Evolutionary conservation across 2,797 vertebrate genomes (phyloP), one percentile per base, ranked within the genome.

Genomic region (Danio choprae): DNA sequence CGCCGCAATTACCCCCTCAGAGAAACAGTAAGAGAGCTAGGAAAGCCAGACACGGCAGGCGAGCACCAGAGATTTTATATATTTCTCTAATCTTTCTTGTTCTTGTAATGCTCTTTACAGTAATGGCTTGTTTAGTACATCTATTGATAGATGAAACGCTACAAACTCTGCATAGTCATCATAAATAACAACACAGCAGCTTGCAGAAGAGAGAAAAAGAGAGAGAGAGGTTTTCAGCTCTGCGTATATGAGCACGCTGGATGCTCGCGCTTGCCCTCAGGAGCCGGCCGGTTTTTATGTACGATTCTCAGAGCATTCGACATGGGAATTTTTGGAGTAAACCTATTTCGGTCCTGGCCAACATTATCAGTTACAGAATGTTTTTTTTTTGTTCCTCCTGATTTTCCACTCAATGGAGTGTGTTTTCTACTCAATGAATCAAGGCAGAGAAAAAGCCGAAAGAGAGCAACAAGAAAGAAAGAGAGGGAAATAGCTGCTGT

Each of bases 301-400:
- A 82, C 56, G 58, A 79, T 83, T 88, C 77, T 84, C 77, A 79
- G 79, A 82, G 85, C 51, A 84, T 87, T 84, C 84, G 70, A 78
- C 86, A 85, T 86, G 88, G 86, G 87, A 90, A 87, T 89, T 86
- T 86, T 83, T 85, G 77, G 76, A 88, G 86, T 82, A 87, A 87
- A 86, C 86, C 79, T 87, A 86, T 86, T 88, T 83, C 74, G 48
- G 81, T 83, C 70, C 50, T 79, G 84, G 81, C 79, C 83, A 75
- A 85, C 83, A 73, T 89, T 83, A 87, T 84, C 85, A 82, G 85
- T 88, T 89, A 82, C 82, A 82, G 74, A 69, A 86, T 81, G 85
- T 81, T 81, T 71, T 12, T 29, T 29, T 29, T 29, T 29, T 29
- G n/a, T 63, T 13, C 38, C 59, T 74, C 81, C 60, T 87, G 86